These are phyloP conservation scores for Bombus sibiricus DNA, from an alignment of 1,140 invertebrate genomes.

Conservation along the genomic window DNA sequence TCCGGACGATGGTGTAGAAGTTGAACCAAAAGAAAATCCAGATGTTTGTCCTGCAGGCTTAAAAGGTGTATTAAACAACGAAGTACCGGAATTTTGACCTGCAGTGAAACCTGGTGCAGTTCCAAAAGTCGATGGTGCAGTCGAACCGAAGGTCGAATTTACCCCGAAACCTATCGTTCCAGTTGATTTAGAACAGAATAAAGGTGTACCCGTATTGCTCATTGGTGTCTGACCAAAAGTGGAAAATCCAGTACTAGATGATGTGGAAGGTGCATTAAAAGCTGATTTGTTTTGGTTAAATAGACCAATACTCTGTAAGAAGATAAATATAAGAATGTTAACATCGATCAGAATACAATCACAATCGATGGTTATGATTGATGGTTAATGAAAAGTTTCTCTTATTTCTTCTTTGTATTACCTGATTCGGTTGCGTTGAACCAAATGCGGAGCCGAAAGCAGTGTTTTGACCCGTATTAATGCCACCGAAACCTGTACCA, in stretches of 20 bases:
- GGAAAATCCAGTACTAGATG: conserved; percentile 80
- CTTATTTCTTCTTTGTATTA: conserved; percentile 43
- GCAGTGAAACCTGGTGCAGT: conserved; percentile 79
- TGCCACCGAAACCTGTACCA: conserved; percentile 78
- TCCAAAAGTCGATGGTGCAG: conserved; percentile 81
- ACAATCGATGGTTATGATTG: background rate
- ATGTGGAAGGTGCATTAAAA: conserved; percentile 79
- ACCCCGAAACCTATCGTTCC: conserved; percentile 83
- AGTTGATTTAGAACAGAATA: conserved; percentile 80
- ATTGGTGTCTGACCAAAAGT: conserved; percentile 79
- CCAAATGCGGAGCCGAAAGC: conserved; percentile 79
- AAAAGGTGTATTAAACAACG: conserved; percentile 82
- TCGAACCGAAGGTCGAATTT: conserved; percentile 81
- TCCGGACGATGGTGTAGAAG: conserved; percentile 76
- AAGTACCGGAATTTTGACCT: conserved; percentile 77
- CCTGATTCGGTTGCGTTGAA: conserved; percentile 79
- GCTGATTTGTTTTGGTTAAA: conserved; percentile 82
- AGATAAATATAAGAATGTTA: conserved; percentile 37
- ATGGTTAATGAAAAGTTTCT: background rate
- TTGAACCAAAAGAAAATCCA: conserved; percentile 82
- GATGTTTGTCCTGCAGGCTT: conserved; percentile 78
- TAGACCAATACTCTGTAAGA: conserved; percentile 78
- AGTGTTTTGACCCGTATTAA: conserved; percentile 77
- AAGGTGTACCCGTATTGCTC: conserved; percentile 77
- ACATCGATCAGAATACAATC: background rate